A percentile compares a stretch with the other conserved stretches of the same genome.
These are phyloP conservation scores for Pempheris klunzingeri DNA, from an alignment of 2,797 vertebrate species.

Conservation along the genomic window DNA sequence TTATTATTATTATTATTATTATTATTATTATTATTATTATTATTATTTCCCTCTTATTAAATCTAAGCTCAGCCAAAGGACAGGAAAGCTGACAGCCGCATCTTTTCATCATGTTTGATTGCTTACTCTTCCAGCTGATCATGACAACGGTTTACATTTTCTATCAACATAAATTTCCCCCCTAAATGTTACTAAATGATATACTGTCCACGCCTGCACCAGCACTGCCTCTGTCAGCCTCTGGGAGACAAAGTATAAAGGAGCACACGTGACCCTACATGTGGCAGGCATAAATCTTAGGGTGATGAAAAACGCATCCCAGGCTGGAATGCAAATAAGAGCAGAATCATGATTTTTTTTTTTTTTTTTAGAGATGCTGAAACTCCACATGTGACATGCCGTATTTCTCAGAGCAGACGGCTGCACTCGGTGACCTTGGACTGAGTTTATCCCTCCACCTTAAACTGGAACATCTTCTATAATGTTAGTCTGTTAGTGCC, in stretches of 20 bases:
- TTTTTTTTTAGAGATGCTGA: constrained; percentile 33
- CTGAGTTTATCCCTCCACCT: constrained; percentile 28
- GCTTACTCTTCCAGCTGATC: constrained; percentile 28
- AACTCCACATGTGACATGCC: constrained; percentile 17
- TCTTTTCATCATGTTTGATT: constrained; percentile 48
- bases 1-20: too few relatives aligned
- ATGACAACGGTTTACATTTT: constrained; percentile 53
- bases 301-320: constrained; percentile 33
- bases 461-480: constrained; percentile 6
- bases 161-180: constrained; percentile 45
- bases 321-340: constrained; percentile 67
- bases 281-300: constrained; percentile 57
- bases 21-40: too few relatives aligned
- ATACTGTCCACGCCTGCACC: constrained; percentile 33
- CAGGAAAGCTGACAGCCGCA: constrained; percentile 20
- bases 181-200: constrained; percentile 64
- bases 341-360: constrained; percentile 35
- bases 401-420: constrained; percentile 28
- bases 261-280: constrained; percentile 60
- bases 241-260: constrained; percentile 68
- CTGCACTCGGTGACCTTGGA: constrained; percentile 34
- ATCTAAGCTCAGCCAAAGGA: constrained; percentile 15
- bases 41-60: constrained; percentile 15
- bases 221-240: constrained; percentile 49
- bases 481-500: constrained; percentile 10